Evolutionary conservation across 2,888 invertebrate genomes (phyloP), one percentile per base, ranked within the genome.

Genomic region (Spisula subtruncata): DNA sequence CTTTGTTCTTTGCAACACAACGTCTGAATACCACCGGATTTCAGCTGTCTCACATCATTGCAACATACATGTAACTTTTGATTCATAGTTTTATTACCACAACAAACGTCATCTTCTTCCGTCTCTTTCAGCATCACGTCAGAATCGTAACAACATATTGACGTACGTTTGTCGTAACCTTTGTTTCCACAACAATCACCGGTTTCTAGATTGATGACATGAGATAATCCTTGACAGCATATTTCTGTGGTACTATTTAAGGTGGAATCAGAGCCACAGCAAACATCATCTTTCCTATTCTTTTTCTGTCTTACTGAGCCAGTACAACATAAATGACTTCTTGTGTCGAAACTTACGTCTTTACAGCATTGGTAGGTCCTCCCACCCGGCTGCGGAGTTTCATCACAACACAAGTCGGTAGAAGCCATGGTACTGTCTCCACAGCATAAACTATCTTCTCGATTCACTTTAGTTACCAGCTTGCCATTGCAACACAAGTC

Each of bases 401-500:
- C 71, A 20, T 85, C 56, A 41, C 88, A 88, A 18, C 88, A 88
- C 8, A 82, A n/a, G 18, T 88, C 84, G 25, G 60, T 66, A 16
- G 80, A 46, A 25, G 79, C 54, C 81, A 85, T 54, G 14, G 88
- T 88, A 29, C 75, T 81, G 25, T 88, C 79, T 41, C 88, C 88
- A 51, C 88, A 88, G 29, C 84, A 84, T 14, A 46, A 41, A 51
- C 75, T 88, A 41, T 90, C 90, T 32, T 85, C 41, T 18, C 32
- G 54, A 29, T 90, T 60, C 20, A 46, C 51, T 54, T 90, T 90
- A 12, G 32, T 29, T 29, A 88, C 75, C 41, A 90, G 29, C 41
- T 81, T 79, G 12, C 90, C 90, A 29, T 90, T 46, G 41, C 90
- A 90, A 83, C 90, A 90, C 46, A 90, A 20, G n/a, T 90, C 66